Conservation (phyloP, 2,113 vertebrate genomes). For the Amazona vittata region DNA sequence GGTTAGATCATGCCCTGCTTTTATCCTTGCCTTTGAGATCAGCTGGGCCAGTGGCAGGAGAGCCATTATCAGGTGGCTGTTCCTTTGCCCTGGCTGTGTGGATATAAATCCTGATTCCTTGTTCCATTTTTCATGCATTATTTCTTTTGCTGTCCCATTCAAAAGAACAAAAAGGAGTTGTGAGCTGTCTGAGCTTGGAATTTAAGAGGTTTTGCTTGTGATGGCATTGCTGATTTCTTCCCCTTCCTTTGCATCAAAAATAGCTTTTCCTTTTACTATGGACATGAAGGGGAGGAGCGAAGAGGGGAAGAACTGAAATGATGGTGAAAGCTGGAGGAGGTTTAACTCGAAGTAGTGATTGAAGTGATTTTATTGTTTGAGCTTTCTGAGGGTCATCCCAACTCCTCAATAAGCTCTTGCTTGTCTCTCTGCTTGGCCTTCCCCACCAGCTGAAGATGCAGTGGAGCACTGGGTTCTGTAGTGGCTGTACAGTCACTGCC, state of each 20-base stretch:
- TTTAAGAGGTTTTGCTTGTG: conserved; percentile 4
- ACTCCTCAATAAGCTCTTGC: neutral
- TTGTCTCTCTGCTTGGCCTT: neutral
- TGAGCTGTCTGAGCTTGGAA: neutral
- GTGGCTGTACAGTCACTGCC: neutral
- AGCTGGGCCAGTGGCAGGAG: neutral
- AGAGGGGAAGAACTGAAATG: neutral
- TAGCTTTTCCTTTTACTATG: neutral
- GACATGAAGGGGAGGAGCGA: neutral
- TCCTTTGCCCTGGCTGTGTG: conserved; percentile 13
- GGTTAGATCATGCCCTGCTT: neutral
- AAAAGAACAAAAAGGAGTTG: conserved; percentile 23
- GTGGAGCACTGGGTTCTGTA: neutral
- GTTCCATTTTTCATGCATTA: neutral
- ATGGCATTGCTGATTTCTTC: neutral
- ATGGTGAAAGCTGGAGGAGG: neutral
- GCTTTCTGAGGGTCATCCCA: neutral
- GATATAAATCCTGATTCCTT: conserved; percentile 17
- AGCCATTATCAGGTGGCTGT: neutral
- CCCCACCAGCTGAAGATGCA: neutral
- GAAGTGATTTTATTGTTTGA: neutral
- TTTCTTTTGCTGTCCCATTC: neutral
- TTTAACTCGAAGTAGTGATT: neutral
- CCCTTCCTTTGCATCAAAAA: neutral
- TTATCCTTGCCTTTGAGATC: neutral